Percentiles rank a stretch among this genome's conserved stretches.
Evolutionary conservation across 2,113 vertebrate genomes (phyloP).

Genomic region (Lophochroa leadbeateri): DNA sequence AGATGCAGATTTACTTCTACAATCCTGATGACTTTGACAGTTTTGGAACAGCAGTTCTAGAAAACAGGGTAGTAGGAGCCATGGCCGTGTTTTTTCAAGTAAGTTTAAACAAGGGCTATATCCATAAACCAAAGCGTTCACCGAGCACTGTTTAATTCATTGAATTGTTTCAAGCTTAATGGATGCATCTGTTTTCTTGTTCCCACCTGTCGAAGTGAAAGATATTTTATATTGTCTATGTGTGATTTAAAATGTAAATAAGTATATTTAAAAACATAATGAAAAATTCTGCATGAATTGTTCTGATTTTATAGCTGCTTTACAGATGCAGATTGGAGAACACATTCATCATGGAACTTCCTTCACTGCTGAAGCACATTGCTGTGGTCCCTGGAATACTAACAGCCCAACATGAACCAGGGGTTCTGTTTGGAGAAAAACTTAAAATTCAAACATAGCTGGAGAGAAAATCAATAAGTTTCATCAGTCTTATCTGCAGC

Average conservation of each 20-base stretch:
- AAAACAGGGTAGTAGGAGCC: slow-evolving; percentile 89
- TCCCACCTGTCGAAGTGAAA: slow-evolving; percentile 81
- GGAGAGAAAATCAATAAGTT: slow-evolving; percentile 65
- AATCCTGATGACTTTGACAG: slow-evolving; percentile 97
- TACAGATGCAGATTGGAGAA: slow-evolving; percentile 75
- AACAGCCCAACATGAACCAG: slow-evolving; percentile 42
- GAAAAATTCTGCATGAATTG: slow-evolving; percentile 80
- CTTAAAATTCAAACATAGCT: slow-evolving; percentile 70
- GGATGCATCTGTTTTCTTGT: slow-evolving; percentile 79
- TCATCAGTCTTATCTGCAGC: slow-evolving; percentile 52
- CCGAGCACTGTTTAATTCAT: slow-evolving; percentile 62
- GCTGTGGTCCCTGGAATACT: slow-evolving; percentile 71
- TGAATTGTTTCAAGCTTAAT: slow-evolving; percentile 76
- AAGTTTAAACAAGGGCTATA: slow-evolving; percentile 69
- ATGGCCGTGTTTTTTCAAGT: slow-evolving; percentile 97
- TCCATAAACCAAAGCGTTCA: slow-evolving; percentile 60
- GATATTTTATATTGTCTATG: slow-evolving; percentile 79
- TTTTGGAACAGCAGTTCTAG: slow-evolving; percentile 87
- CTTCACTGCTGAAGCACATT: slow-evolving; percentile 54
- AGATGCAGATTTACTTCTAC: slow-evolving; percentile 99
- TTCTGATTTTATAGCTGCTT: slow-evolving; percentile 79
- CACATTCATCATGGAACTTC: slow-evolving; percentile 79
- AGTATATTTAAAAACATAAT: slow-evolving; percentile 80
- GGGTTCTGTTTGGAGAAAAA: slow-evolving; percentile 59
- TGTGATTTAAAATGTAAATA: slow-evolving; percentile 85